Base-by-base conservation (phyloP, 2,888 invertebrate species). In the Linnaemya vulpina region DNA sequence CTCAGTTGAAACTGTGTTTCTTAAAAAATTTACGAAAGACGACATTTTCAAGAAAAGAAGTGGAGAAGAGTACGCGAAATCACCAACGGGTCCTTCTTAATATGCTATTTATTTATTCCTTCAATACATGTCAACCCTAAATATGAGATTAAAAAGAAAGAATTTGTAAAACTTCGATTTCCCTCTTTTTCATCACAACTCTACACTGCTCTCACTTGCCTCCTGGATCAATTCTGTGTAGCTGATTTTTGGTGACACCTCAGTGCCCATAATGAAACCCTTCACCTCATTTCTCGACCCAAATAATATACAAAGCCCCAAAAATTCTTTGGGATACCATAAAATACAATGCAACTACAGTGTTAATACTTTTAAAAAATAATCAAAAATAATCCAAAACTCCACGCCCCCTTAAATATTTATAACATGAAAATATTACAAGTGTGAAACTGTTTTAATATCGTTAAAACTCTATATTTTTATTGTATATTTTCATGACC, bases 401-500 rank as follows among this genome's bases (percentile, higher is more conserved):
- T 43, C 40, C 40, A 38, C 38, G 38, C 10, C 17, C 35, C 20
- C 11, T 46, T 49, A 15, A 60, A 73, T 46, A 17, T 30, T 10
- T 20, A 46, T 43, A 60, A 17, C 60, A 43, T 71, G 20, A 20
- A 58, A 58, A 35, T 22, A 25, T 20, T 20, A 25, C 58, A 40
- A 55, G 58, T 60, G 43, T 40, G 22, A 49, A 65, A 53, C 15
- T 43, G 15, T 62, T 63, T 25, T 65, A 22, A 60, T 55, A n/a
- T 55, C 0, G 51, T 15, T 40, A 22, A 51, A 49, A 20, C n/a
- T 53, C 9, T 58, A 49, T 68, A 67, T 60, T 62, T 78, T 70
- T 62, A 38, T 78, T 78, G 17, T 78, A 58, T 78, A 78, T 70
- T 78, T 78, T 78, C 78, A 78, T 78, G 70, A 38, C 5, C 22